A percentile compares a stretch with the other conserved stretches of the same genome.
Evolutionary conservation across 2,113 vertebrate species (phyloP).

Genomic region (Tapirus terrestris): DNA sequence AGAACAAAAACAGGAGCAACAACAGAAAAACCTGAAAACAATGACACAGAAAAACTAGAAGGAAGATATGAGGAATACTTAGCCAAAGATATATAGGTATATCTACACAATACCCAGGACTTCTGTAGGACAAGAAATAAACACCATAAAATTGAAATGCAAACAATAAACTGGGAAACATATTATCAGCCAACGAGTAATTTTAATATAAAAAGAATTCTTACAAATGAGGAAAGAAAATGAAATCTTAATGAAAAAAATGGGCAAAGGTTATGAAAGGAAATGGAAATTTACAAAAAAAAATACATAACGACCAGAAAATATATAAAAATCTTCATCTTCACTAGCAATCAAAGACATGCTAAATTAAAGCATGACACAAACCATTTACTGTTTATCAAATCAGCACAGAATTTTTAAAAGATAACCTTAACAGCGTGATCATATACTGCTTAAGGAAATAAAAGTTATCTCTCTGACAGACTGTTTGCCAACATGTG

Average conservation of each 20-base stretch:
- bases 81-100: not conserved
- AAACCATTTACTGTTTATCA: not conserved
- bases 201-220: constrained; percentile 31
- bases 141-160: not conserved
- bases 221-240: not conserved
- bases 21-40: not conserved
- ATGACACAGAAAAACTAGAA: not conserved
- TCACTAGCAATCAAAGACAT: not conserved
- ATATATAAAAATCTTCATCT: not conserved
- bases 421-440: not conserved
- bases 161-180: not conserved
- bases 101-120: not conserved
- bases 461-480: not conserved
- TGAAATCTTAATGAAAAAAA: not conserved
- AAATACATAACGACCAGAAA: not conserved
- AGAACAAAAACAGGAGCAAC: not conserved
- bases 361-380: not conserved
- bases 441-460: not conserved
- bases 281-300: not conserved
- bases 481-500: not conserved
- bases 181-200: not conserved
- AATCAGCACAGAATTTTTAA: not conserved
- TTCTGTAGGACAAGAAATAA: not conserved
- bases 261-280: not conserved
- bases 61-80: not conserved